Evolutionary conservation across 2,888 invertebrate species (phyloP), one percentile per base, ranked within the genome.

Genomic region (Taphrorychus bicolor): DNA sequence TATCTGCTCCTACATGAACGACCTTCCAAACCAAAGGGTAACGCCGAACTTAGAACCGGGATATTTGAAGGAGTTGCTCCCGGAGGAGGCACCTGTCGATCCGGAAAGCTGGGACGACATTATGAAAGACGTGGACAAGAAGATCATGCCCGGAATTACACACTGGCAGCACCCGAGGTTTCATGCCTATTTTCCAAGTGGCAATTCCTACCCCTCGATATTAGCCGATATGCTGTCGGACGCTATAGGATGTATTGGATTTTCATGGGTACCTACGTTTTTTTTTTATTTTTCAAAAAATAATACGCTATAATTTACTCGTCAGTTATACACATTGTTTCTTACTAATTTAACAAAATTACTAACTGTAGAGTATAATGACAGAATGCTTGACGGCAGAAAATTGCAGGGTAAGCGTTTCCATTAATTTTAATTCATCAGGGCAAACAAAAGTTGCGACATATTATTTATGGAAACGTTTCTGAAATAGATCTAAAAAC

Each of bases 161-260:
- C 96, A 98, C 82, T 99, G 99, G 99, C 98, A 98, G 81, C 98
- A 98, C 86, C 98, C 98, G 0, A 86, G 95, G 66, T 99, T 99
- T 84, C 98, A 98, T 82, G 99, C 99, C 0, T 99, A 99, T 82
- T 99, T 99, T 81, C 98, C 99, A 2, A 91, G 98, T 11, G 98
- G 98, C 14, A 98, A 98, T 84, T 96, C 93, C 0, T 99, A 90
- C 82, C 98, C 98, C 1, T 97, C 98, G 4, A 97, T 99, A 71
- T 85, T 99, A 54, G 99, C 95, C 2, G 98, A 99, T 79, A 97
- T 99, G 97, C 84, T 99, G 65, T 92, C 95, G 2, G 95, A 95
- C 80, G 97, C 96, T 19, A 93, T 99, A 67, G 98, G 97, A 49
- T 97, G 96, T 82, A 94, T 98, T 76, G 99, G 99, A 78, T 99